Evolutionary conservation across 2,797 vertebrate species (phyloP), one percentile per base, ranked within the genome.

Genomic region (Morus bassanus): DNA sequence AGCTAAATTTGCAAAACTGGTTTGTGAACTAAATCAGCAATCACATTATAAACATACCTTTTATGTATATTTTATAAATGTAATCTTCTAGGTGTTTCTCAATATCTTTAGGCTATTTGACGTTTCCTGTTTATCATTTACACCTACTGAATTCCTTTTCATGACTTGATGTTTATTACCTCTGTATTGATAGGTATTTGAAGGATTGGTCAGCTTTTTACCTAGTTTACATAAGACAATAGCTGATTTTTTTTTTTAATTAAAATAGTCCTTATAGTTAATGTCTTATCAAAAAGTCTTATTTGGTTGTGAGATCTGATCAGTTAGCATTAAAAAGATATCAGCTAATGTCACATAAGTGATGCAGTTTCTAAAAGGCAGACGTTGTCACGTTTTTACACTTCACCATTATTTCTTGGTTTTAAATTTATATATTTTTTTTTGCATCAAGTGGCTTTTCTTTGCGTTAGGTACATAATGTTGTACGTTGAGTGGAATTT

Each of bases 91-190:
- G 43, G 27, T 87, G 23, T 80, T 93, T 86, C 41, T 57, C n/a
- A 18, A 1, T 88, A 82, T 78, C 53, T 73, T 86, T 72, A 93
- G 63, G 39, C 76, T 86, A 2, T 91, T 85, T 93, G 51, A 73
- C 4, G 25, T 78, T 54, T 69, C n/a, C 35, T 93, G 51, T 60
- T 96, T 91, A 72, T 64, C 16, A 70, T 93, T 95, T 96, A 75
- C 18, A 23, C 28, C 15, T 65, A 15, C 14, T 76, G 94, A 53
- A 79, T 93, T 68, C 3, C 5, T 88, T 91, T 92, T 60, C 9
- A 7, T 65, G 72, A 76, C 45, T 61, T 63, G 65, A 5, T 69
- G 54, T 82, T 87, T 95, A 37, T 64, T 91, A 79, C 18, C 39
- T 96, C 37, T 95, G 14, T 78, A 60, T 75, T 79, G 23, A 45